phyloP scores from a whole-genome alignment of 2,888 invertebrate species.

The Himalopsyche anomala region DNA sequence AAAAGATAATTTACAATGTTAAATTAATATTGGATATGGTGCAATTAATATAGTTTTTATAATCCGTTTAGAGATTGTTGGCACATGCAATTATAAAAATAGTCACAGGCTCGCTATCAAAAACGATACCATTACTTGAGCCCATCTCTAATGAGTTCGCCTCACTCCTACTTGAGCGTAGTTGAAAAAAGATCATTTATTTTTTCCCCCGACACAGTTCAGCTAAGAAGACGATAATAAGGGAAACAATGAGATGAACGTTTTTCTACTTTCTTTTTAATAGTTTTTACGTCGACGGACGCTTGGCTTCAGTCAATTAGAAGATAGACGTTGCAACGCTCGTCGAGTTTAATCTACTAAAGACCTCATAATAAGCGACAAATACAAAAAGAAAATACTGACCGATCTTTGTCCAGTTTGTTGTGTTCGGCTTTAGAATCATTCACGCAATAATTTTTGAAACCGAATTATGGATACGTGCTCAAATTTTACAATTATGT shows the following conservation, averaged over 20 bases:
- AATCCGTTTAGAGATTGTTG: no score
- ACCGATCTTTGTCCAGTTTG: no score
- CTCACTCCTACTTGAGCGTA: not conserved
- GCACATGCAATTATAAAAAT: no score
- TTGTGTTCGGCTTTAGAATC: no score
- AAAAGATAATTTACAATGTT: no score
- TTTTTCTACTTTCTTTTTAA: conserved; percentile 53
- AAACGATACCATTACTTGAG: not conserved
- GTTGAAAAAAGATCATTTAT: conserved; percentile 61
- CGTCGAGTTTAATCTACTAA: not conserved
- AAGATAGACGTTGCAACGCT: conserved; percentile 36
- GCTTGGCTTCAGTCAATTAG: conserved; percentile 57
- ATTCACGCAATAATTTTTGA: no score
- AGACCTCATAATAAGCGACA: not conserved
- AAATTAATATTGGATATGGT: no score
- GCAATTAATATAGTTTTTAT: no score
- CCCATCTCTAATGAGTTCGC: conserved; percentile 18
- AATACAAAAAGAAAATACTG: not conserved
- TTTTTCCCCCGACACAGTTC: conserved; percentile 51
- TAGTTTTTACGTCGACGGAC: conserved; percentile 58
- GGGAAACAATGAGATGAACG: conserved; percentile 61
- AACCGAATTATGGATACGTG: no score
- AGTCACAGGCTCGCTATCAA: not conserved
- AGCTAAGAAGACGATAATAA: conserved; percentile 60
- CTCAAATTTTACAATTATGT: no score